Percentiles rank a stretch among this genome's conserved stretches.
Evolutionary conservation across 1,140 invertebrate species (phyloP).

Genomic region (Propsilocerus akamusi): DNA sequence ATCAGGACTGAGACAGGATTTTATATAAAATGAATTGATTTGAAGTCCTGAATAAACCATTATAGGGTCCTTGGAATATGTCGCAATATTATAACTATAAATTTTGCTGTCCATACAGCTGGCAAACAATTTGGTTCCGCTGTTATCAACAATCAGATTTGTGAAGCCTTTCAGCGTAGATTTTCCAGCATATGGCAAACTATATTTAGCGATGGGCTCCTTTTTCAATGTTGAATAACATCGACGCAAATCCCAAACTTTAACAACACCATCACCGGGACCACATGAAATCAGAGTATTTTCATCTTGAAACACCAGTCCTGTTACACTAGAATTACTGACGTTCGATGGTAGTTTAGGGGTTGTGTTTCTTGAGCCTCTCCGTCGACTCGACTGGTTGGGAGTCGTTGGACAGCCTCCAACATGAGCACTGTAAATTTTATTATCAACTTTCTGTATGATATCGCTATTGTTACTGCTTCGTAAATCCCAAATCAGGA

Average conservation of each 20-base stretch:
- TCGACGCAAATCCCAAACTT: conserved; percentile 74
- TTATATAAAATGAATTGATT: conserved; percentile 66
- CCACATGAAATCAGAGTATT: conserved; percentile 59
- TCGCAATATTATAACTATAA: conserved; percentile 63
- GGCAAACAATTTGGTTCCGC: conserved; percentile 50
- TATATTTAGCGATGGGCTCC: conserved; percentile 48
- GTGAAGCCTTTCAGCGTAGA: conserved; percentile 55
- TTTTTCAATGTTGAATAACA: conserved; percentile 50
- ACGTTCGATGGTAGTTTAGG: conserved; percentile 16
- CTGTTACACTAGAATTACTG: conserved; percentile 46
- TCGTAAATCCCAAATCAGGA: conserved; percentile 66
- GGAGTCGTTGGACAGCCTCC: conserved; percentile 25
- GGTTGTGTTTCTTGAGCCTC: conserved; percentile 18
- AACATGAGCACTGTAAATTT: conserved; percentile 37
- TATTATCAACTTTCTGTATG: conserved; percentile 36
- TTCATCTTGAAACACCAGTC: conserved; percentile 57
- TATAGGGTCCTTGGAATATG: conserved; percentile 43
- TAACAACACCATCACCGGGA: conserved; percentile 64
- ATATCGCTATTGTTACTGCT: conserved; percentile 26
- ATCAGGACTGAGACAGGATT: conserved; percentile 58
- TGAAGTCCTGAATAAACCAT: conserved; percentile 45
- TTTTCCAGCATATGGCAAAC: conserved; percentile 47
- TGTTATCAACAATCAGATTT: conserved; percentile 51
- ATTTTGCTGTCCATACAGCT: conserved; percentile 73
- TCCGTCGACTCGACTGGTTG: conserved; percentile 24